Conservation (phyloP, 2,888 invertebrate species). For the Hydrotaea cyrtoneurina region DNA sequence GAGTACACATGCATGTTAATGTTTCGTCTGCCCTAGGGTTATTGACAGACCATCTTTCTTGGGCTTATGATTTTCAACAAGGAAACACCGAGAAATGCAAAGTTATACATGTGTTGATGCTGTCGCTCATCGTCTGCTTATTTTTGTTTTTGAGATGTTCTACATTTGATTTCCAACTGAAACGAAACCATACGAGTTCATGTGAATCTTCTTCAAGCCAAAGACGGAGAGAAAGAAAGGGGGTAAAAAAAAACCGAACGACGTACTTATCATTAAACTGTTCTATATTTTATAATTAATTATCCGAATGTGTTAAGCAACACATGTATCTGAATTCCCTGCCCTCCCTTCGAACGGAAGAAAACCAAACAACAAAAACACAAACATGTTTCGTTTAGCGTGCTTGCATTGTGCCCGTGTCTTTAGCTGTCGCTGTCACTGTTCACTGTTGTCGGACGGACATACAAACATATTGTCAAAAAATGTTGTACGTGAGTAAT, state of each 20-base stretch:
- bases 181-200: neutral
- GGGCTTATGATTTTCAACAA: conserved; percentile 40
- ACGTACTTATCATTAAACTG: conserved; percentile 35
- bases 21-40: conserved; percentile 55
- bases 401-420: conserved; percentile 43
- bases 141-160: conserved; percentile 29
- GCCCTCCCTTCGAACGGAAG: conserved; percentile 8
- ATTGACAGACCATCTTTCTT: conserved; percentile 64
- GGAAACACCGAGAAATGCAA: conserved; percentile 40
- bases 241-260: neutral
- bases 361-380: too few relatives aligned
- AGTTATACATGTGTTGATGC: conserved; percentile 49
- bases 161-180: conserved; percentile 47
- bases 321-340: neutral
- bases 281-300: conserved; percentile 57
- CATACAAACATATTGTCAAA: conserved; percentile 53
- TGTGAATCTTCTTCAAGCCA: conserved; percentile 17
- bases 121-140: conserved; percentile 38
- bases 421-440: neutral
- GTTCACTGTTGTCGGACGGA: neutral
- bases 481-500: conserved; percentile 63
- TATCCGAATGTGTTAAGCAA: conserved; percentile 53
- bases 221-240: conserved; percentile 18
- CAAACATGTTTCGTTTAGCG: conserved; percentile 47
- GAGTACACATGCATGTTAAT: conserved; percentile 40